Conservation (phyloP, 2,113 vertebrate species). For the Hyperopisus bebe region DNA sequence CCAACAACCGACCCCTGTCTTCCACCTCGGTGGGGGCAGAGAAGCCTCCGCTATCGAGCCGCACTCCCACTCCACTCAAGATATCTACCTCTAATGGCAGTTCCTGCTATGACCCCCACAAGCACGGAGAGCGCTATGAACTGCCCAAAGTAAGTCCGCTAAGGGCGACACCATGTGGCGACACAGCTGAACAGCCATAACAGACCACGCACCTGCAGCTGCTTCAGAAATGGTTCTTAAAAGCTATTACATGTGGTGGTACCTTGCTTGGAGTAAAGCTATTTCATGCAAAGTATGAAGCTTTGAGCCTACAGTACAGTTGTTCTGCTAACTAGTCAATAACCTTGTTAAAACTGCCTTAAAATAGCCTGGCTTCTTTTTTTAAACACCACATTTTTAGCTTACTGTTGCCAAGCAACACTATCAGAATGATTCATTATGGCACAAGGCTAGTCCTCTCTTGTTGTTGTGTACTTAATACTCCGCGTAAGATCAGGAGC, state of each 20-base stretch:
- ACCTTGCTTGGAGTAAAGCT: conserved; percentile 15
- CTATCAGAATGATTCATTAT: neutral
- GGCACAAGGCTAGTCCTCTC: neutral
- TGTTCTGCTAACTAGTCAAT: neutral
- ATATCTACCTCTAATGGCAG: conserved; percentile 88
- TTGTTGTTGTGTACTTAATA: neutral
- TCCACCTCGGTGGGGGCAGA: conserved; percentile 70
- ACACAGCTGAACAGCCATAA: neutral
- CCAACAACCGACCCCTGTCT: conserved; percentile 79
- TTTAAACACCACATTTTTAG: neutral
- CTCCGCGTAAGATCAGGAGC: neutral
- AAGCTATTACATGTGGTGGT: conserved; percentile 23
- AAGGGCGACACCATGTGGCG: neutral
- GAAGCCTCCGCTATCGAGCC: conserved; percentile 65
- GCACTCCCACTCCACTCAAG: conserved; percentile 74
- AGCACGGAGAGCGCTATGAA: conserved; percentile 68
- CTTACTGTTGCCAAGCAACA: neutral
- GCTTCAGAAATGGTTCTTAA: neutral
- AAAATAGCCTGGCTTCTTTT: neutral
- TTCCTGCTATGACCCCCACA: conserved; percentile 74
- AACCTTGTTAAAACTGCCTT: neutral
- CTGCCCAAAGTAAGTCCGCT: conserved; percentile 65
- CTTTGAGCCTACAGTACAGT: neutral
- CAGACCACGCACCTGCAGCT: neutral
- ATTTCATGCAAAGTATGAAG: neutral